Conservation (phyloP, 2,113 vertebrate species). For the Bungarus multicinctus region DNA sequence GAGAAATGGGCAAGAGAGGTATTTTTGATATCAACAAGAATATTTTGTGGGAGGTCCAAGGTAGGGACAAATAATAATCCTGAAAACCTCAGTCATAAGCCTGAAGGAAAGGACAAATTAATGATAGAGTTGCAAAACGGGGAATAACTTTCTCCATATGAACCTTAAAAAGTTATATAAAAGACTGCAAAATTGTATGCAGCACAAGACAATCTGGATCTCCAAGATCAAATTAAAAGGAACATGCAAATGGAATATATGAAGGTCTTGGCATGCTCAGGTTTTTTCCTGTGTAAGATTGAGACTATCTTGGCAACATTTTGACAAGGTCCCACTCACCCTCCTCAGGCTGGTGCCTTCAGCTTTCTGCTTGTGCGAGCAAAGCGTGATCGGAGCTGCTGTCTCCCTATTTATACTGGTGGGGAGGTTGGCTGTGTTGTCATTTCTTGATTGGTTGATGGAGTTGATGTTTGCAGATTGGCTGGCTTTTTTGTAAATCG, state of each 20-base stretch:
- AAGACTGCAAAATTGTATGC: background rate
- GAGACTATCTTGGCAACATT: too few species aligned
- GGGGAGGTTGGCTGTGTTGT: too few species aligned
- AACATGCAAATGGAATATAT: background rate
- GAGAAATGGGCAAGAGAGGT: background rate
- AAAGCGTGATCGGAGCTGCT: too few species aligned
- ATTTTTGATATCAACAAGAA: background rate
- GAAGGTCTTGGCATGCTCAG: too few species aligned
- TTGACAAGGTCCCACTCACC: too few species aligned
- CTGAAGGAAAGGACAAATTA: background rate
- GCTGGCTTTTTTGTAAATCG: too few species aligned
- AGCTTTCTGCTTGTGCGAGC: too few species aligned
- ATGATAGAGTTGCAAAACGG: background rate
- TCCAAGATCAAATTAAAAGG: background rate
- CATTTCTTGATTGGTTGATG: too few species aligned
- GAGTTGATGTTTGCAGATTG: too few species aligned
- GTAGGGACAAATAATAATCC: background rate
- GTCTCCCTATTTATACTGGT: too few species aligned
- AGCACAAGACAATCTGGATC: background rate
- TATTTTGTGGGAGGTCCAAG: background rate
- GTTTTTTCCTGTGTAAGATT: too few species aligned
- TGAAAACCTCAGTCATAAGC: background rate
- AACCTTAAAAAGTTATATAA: background rate
- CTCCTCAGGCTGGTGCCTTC: too few species aligned
- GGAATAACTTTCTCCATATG: background rate